phyloP scores from a whole-genome alignment of 2,888 invertebrate genomes.

The Cactoblastis cactorum region DNA sequence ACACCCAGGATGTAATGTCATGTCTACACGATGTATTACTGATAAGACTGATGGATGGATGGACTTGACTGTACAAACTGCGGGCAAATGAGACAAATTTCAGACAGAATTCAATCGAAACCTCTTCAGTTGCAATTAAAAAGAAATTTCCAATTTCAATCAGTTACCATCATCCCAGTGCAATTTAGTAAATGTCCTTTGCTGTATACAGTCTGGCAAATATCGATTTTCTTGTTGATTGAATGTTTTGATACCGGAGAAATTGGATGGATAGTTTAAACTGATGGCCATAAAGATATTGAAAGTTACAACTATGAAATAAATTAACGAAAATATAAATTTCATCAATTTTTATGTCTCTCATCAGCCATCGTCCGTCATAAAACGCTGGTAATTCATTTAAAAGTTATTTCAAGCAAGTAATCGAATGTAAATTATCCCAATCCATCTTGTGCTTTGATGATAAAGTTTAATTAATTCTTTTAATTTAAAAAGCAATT shows the following conservation, averaged over 20 bases:
- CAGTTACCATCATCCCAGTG: slow-evolving; percentile 1
- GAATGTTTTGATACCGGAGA: not conserved
- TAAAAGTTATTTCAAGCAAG: slow-evolving; percentile 1
- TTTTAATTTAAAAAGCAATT: slow-evolving; percentile 5
- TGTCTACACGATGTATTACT: slow-evolving; percentile 4
- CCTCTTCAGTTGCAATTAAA: not conserved
- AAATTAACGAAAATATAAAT: no score
- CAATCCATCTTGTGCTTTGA: slow-evolving; percentile 5
- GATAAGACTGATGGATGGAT: not conserved
- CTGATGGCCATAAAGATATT: not conserved
- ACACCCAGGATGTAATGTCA: slow-evolving; percentile 3
- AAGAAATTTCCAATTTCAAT: not conserved
- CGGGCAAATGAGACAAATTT: not conserved
- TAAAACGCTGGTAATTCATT: not conserved
- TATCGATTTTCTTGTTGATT: not conserved
- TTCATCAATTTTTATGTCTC: not conserved
- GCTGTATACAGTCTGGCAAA: not conserved
- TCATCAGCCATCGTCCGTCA: not conserved
- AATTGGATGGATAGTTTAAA: not conserved
- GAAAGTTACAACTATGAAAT: not conserved
- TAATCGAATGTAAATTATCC: slow-evolving; percentile 5
- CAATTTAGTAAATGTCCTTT: slow-evolving; percentile 6
- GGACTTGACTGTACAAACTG: not conserved
- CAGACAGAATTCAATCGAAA: not conserved
- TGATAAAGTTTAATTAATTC: slow-evolving; percentile 9